Evolutionary conservation across 2,888 invertebrate genomes (phyloP).

Genomic region (Pharmacophagus antenor): DNA sequence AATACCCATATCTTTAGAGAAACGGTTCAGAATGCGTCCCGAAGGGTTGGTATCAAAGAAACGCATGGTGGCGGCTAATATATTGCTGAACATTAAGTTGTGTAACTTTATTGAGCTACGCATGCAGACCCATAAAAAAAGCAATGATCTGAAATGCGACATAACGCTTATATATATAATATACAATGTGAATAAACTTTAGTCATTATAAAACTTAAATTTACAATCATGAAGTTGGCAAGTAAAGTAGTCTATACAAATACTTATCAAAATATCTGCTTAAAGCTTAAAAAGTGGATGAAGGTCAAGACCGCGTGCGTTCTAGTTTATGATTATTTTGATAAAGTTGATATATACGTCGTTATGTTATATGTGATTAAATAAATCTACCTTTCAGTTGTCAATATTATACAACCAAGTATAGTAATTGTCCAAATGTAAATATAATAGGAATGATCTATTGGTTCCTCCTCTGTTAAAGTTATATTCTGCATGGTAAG

Average conservation of each 20-base stretch:
- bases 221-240: too few relatives aligned
- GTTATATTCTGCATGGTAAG: slow-evolving; percentile 51
- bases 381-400: slow-evolving; percentile 70
- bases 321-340: background rate
- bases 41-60: slow-evolving; percentile 93
- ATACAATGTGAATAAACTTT: too few relatives aligned
- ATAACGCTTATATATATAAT: background rate
- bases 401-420: slow-evolving; percentile 80
- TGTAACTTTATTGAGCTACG: slow-evolving; percentile 88
- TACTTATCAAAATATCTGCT: background rate
- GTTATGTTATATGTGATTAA: too few relatives aligned
- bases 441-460: slow-evolving; percentile 66
- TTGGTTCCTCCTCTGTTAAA: slow-evolving; percentile 36
- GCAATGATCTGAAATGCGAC: slow-evolving; percentile 79
- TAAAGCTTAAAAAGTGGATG: background rate
- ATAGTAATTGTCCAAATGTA: slow-evolving; percentile 83
- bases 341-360: too few relatives aligned
- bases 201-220: too few relatives aligned
- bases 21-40: slow-evolving; percentile 90
- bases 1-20: slow-evolving; percentile 91
- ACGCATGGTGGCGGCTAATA: slow-evolving; percentile 87
- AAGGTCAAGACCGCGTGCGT: too few relatives aligned
- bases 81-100: slow-evolving; percentile 87
- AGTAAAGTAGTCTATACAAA: background rate
- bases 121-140: slow-evolving; percentile 88